phyloP scores from a whole-genome alignment of 1,140 invertebrate species.

The Anagrus nilaparvatae region DNA sequence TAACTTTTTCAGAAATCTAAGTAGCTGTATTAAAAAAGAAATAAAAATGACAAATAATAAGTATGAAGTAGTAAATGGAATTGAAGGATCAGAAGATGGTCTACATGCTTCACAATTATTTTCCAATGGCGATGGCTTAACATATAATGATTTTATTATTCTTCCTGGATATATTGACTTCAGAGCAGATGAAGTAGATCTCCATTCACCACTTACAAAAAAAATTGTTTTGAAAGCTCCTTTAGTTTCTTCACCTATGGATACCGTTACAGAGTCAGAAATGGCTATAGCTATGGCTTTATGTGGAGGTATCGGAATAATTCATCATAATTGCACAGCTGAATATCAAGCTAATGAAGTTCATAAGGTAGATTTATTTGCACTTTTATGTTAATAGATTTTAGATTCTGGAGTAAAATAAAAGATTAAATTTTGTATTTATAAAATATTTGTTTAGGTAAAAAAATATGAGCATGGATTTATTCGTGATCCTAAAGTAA shows the following conservation, averaged over 20 bases:
- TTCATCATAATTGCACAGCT: conserved; percentile 94
- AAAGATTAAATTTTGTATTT: no score
- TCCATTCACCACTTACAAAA: conserved; percentile 82
- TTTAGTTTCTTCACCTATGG: conserved; percentile 97
- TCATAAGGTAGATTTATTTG: conserved; percentile 52
- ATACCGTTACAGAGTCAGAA: conserved; percentile 98
- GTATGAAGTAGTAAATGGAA: no score
- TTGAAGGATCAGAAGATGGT: no score
- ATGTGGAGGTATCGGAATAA: conserved; percentile 94
- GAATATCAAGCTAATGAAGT: conserved; percentile 96
- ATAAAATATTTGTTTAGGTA: conserved; percentile 45
- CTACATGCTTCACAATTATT: conserved; percentile 73
- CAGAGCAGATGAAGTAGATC: conserved; percentile 81
- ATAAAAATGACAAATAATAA: no score
- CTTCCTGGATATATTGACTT: conserved; percentile 97
- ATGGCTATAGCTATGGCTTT: conserved; percentile 99
- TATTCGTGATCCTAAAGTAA: conserved; percentile 89
- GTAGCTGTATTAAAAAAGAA: no score
- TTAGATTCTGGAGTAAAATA: no score
- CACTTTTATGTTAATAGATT: no score
- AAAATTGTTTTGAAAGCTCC: conserved; percentile 86
- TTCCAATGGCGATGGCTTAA: conserved; percentile 75
- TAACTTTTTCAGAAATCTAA: no score
- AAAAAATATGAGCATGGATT: conserved; percentile 99
- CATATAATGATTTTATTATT: conserved; percentile 93